A percentile compares a stretch with the other conserved stretches of the same genome.
These are phyloP conservation scores for Schizopygopsis malacanthus DNA, from an alignment of 2,797 vertebrate species.

Conservation along the genomic window DNA sequence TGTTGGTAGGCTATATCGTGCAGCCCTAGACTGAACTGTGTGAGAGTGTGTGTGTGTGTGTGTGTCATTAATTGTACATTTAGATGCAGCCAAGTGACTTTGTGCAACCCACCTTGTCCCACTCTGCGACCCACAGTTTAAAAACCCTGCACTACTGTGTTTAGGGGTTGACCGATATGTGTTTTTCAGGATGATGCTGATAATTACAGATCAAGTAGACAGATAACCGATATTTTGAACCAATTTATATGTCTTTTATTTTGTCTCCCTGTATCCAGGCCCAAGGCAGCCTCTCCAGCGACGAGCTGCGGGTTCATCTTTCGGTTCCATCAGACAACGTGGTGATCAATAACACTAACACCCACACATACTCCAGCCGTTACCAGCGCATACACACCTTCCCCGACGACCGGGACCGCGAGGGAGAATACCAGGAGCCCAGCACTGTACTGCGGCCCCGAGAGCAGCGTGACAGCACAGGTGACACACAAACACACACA, in stretches of 20 bases:
- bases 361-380: slow-evolving; percentile 86
- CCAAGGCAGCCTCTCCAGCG: slow-evolving; percentile 86
- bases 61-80: too few species aligned
- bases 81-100: too few species aligned
- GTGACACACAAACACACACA: slow-evolving; percentile 63
- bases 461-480: slow-evolving; percentile 78
- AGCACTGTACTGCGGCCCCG: slow-evolving; percentile 80
- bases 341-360: slow-evolving; percentile 96
- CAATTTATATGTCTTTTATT: not conserved
- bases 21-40: too few species aligned
- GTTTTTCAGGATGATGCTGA: not conserved
- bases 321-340: slow-evolving; percentile 90
- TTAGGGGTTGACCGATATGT: not conserved
- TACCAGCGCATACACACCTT: slow-evolving; percentile 88
- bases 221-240: not conserved
- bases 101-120: too few species aligned
- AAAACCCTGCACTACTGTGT: too few species aligned
- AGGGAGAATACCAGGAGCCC: slow-evolving; percentile 88
- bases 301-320: slow-evolving; percentile 90
- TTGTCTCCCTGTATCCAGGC: slow-evolving; percentile 74
- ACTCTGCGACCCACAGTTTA: too few species aligned
- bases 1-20: too few species aligned
- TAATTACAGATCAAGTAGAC: not conserved
- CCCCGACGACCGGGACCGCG: slow-evolving; percentile 76
- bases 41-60: too few species aligned